Conservation (phyloP, 2,888 invertebrate genomes). For the Limnephilus auricula region DNA sequence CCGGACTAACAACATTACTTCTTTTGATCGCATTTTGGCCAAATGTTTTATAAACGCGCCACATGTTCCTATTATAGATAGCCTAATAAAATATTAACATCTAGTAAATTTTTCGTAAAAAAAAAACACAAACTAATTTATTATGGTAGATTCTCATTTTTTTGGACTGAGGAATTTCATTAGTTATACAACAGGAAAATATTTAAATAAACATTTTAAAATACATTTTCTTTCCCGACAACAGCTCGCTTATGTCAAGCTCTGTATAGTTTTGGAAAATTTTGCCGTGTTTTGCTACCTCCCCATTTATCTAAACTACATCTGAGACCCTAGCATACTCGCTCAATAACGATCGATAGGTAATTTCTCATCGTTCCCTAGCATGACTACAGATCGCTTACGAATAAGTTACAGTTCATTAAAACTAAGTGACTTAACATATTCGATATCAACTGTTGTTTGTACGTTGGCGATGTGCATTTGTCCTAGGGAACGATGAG, state of each 20-base stretch:
- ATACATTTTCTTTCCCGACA: neutral
- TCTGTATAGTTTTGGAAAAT: too few species aligned
- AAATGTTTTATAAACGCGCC: conserved; percentile 2
- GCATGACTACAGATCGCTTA: too few species aligned
- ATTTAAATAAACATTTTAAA: neutral
- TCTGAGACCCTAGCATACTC: too few species aligned
- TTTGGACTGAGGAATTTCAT: neutral
- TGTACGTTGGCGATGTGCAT: too few species aligned
- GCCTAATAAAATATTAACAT: neutral
- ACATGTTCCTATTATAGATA: neutral
- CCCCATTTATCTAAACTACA: too few species aligned
- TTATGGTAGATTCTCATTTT: neutral
- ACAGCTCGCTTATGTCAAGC: neutral
- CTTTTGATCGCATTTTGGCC: neutral
- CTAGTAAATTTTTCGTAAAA: neutral
- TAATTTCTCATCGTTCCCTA: too few species aligned
- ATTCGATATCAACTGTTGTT: too few species aligned
- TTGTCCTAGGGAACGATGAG: too few species aligned
- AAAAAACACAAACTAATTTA: neutral
- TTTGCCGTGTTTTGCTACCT: too few species aligned
- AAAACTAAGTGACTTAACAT: too few species aligned
- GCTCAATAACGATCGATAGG: too few species aligned
- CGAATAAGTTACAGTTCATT: too few species aligned
- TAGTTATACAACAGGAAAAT: neutral
- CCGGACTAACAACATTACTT: neutral